Conservation (phyloP, 2,797 vertebrate genomes). For the Kryptolebias ocellatus region DNA sequence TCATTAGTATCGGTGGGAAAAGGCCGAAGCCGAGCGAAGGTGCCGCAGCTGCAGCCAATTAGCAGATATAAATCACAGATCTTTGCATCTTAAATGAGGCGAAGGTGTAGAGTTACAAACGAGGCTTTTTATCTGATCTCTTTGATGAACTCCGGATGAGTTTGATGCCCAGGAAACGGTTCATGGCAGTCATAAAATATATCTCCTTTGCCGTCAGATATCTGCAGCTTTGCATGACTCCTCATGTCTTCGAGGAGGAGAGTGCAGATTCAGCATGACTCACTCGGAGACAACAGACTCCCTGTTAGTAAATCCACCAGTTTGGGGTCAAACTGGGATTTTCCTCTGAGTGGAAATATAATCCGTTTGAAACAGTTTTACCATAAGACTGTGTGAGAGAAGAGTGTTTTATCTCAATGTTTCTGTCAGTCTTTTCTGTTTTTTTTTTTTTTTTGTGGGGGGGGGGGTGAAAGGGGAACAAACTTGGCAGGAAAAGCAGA, state of each 20-base stretch:
- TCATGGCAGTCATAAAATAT: neutral
- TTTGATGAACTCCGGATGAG: too few species aligned
- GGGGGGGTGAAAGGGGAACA: constrained; percentile 19
- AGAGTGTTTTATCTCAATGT: constrained; percentile 5
- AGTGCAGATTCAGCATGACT: constrained; percentile 6
- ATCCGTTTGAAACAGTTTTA: neutral
- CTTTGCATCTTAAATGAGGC: neutral
- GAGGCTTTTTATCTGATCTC: neutral
- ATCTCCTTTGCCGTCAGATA: neutral
- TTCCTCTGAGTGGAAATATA: neutral
- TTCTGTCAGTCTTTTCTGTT: neutral
- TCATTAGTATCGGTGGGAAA: neutral
- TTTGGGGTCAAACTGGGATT: constrained; percentile 12
- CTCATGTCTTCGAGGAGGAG: neutral
- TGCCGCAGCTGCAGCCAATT: constrained; percentile 16
- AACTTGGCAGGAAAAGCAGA: constrained; percentile 60
- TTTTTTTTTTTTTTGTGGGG: constrained; percentile 40
- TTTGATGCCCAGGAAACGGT: too few species aligned
- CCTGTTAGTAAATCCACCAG: constrained; percentile 8
- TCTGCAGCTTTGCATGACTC: neutral
- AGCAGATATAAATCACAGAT: constrained; percentile 15
- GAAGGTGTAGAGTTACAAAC: neutral
- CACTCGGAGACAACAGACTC: constrained; percentile 9
- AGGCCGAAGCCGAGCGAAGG: neutral
- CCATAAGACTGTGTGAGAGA: too few species aligned